Evolutionary conservation across 2,888 invertebrate species (phyloP).

Genomic region (Resseliella maxima): DNA sequence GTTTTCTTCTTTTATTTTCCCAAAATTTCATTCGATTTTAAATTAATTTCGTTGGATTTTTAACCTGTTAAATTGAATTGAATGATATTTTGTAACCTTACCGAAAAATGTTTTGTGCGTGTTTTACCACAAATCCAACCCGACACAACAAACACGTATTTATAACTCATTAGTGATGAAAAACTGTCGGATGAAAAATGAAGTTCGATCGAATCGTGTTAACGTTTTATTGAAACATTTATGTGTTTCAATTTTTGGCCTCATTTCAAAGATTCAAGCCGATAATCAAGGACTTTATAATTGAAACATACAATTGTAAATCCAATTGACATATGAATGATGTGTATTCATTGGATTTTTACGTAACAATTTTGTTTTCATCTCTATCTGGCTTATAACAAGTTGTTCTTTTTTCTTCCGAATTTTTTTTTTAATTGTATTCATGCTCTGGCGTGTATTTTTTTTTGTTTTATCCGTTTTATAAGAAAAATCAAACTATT

Average conservation of each 20-base stretch:
- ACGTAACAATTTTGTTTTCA: not conserved
- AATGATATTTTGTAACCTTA: no score
- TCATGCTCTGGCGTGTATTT: not conserved
- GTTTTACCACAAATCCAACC: not conserved
- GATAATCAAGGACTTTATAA: not conserved
- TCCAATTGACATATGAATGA: constrained; percentile 25
- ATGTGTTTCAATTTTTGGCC: not conserved
- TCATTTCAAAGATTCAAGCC: not conserved
- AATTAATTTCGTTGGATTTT: not conserved
- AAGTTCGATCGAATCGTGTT: not conserved
- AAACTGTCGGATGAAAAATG: not conserved
- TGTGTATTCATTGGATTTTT: constrained; percentile 31
- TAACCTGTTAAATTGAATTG: not conserved
- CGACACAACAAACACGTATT: not conserved
- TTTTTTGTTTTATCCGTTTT: not conserved
- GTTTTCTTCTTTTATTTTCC: not conserved
- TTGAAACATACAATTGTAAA: not conserved
- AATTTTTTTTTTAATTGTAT: not conserved
- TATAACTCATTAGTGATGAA: constrained; percentile 36
- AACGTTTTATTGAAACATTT: not conserved
- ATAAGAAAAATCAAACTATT: not conserved
- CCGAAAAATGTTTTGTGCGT: not conserved
- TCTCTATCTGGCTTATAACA: not conserved
- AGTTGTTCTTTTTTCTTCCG: not conserved
- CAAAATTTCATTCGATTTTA: not conserved